phyloP scores from a whole-genome alignment of 1,140 invertebrate species.

The Batillaria attramentaria region DNA sequence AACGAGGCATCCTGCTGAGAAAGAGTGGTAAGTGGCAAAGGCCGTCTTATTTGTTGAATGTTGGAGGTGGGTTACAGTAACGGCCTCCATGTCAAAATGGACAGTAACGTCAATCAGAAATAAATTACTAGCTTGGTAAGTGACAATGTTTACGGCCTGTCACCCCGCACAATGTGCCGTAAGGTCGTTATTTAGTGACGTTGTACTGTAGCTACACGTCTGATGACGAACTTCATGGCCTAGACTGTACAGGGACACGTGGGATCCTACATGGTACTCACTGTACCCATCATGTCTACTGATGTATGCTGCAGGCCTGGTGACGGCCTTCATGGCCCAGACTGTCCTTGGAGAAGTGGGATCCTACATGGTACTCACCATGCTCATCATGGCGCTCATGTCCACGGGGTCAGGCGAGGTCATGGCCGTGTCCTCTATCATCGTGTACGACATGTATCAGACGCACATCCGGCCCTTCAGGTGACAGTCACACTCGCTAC shows the following conservation, averaged over 20 bases:
- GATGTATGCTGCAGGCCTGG: slow-evolving; percentile 47
- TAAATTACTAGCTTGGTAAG: no score
- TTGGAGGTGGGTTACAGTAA: no score
- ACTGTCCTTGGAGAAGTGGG: slow-evolving; percentile 50
- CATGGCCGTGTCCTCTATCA: slow-evolving; percentile 71
- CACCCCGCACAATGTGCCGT: no score
- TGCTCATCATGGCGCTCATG: slow-evolving; percentile 66
- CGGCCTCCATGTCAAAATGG: no score
- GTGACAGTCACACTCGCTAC: slow-evolving; percentile 30
- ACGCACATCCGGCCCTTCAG: slow-evolving; percentile 57
- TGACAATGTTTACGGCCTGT: no score
- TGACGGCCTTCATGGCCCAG: slow-evolving; percentile 59
- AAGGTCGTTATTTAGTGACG: no score
- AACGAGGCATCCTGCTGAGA: no score
- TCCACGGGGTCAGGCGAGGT: slow-evolving; percentile 69
- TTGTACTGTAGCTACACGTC: slow-evolving; percentile 50
- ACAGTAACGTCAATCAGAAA: no score
- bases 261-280: slow-evolving; percentile 53
- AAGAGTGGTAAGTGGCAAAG: no score
- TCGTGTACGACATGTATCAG: slow-evolving; percentile 71
- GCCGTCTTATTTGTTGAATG: no score
- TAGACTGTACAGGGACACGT: slow-evolving; percentile 44
- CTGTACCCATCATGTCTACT: slow-evolving; percentile 44
- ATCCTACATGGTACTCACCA: slow-evolving; percentile 54
- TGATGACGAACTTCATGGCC: slow-evolving; percentile 58